Evolutionary conservation across 2,113 vertebrate species (phyloP), one percentile per base, ranked within the genome.

Genomic region (Thalassoma bifasciatum): DNA sequence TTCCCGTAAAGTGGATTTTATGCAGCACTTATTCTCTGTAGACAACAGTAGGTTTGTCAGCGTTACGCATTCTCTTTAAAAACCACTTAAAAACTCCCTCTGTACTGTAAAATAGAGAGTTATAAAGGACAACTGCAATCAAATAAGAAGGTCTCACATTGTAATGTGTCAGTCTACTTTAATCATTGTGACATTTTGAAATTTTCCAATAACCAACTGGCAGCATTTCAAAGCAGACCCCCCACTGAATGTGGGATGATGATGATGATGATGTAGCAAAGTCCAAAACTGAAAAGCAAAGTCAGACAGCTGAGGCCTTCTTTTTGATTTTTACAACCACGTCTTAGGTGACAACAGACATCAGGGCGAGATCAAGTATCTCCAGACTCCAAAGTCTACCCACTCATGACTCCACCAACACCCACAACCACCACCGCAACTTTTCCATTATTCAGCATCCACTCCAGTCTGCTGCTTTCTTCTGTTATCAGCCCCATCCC

Each of bases 401-500:
- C 72, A 57, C 74, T 85, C 79, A 66, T 66, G 75, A 56, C 81
- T 90, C 80, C 87, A 78, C 42, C 60, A 56, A 75, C 87, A 87
- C 90, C 75, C 85, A 56, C 85, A 86, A 46, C 72, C 72, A 80
- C 54, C 69, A 64, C 89, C 79, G 14, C 86, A 89, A 75, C 46
- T 83, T 86, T 85, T 67, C 74, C 83, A 83, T 81, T 75, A 82
- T 79, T 88, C 88, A 87, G 64, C 47, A 75, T 77, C 67, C 86
- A 83, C 82, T 75, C 67, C 54, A n/a, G 47, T 47, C 72, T 38
- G 49, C 49, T 84, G 62, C 70, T 89, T 89, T 85, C 69, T 82
- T 85, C 74, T 79, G 47, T 85, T 83, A 88, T 91, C 86, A 79
- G 85, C 66, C 78, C 82, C 69, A 74, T 88, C 80, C 61, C 52